A percentile compares a stretch with the other conserved stretches of the same genome.
Evolutionary conservation across 2,797 vertebrate species (phyloP).

Genomic region (Siniperca scherzeri): DNA sequence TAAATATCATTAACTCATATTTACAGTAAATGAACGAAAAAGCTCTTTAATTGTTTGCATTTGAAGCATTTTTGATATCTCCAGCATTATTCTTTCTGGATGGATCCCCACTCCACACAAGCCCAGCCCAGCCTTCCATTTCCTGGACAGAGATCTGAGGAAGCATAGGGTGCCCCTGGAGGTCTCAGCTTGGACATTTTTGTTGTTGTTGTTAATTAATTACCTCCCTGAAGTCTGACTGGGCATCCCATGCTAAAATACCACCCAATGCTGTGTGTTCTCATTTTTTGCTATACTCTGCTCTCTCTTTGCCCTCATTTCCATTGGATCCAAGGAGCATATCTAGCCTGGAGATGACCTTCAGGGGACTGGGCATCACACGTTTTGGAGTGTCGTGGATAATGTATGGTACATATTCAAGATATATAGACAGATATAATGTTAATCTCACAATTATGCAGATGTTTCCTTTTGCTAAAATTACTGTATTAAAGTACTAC

Average conservation of each 20-base stretch:
- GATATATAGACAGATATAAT: too few species aligned
- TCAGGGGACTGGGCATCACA: conserved; percentile 43
- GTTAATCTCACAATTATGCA: neutral
- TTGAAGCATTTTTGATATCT: conserved; percentile 29
- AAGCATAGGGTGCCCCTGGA: conserved; percentile 74
- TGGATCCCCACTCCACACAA: conserved; percentile 68
- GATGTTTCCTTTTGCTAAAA: neutral
- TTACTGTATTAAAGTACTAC: neutral
- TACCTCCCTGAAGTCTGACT: conserved; percentile 84
- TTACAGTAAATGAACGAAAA: neutral
- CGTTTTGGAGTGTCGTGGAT: conserved; percentile 42
- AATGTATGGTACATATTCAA: conserved; percentile 32
- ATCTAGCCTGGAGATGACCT: conserved; percentile 65
- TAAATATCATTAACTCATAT: neutral
- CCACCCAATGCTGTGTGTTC: conserved; percentile 76
- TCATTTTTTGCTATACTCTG: conserved; percentile 69
- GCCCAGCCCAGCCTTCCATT: conserved; percentile 69
- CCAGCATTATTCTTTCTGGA: conserved; percentile 57
- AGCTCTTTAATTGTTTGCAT: neutral
- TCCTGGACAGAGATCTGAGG: conserved; percentile 84
- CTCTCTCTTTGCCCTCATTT: conserved; percentile 75
- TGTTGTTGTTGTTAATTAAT: conserved; percentile 89
- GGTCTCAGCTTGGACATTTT: conserved; percentile 82
- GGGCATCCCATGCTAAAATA: conserved; percentile 78
- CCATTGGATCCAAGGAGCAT: conserved; percentile 60